Evolutionary conservation across 2,888 invertebrate species (phyloP), one percentile per base, ranked within the genome.

Genomic region (Oegoconia quadripuncta): DNA sequence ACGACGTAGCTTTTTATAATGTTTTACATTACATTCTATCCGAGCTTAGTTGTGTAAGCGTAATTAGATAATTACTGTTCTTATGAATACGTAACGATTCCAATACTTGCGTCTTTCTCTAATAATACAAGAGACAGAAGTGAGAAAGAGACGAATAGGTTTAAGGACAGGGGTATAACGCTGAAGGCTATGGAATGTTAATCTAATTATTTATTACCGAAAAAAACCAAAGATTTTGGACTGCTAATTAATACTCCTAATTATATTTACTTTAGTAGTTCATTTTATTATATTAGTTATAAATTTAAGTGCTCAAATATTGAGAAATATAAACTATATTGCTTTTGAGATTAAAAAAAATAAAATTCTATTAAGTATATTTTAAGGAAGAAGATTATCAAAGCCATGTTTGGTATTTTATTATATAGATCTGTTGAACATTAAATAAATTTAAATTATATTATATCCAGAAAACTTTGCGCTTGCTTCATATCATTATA

Each of bases 401-500:
- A n/a, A n/a, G n/a, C n/a, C n/a, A n/a, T n/a, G n/a, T n/a, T n/a
- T n/a, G n/a, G n/a, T n/a, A n/a, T n/a, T n/a, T n/a, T 23, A 8
- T 23, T 23, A 23, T 23, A n/a, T 23, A 9, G 23, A 28, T 14
- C 6, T 14, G 13, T 16, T 29, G 5, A 31, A 2, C 20, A 20
- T 31, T 13, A 18, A 9, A 20, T 12, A 9, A 12, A 20, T 20
- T 20, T 20, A 20, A 20, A 23, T 23, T 22, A 16, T 20, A 25
- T 34, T 34, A 25, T 30, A 30, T 27, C 13, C 12, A 27, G 17
- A 13, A 14, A 29, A 22, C 15, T 64, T 79, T 72, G 80, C 79
- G 80, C 80, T 83, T 80, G 70, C 72, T 60, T 79, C 83, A 84
- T 84, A 84, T 84, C 84, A 84, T 79, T 84, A 83, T 66, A 48